These are phyloP conservation scores for Teleogryllus oceanicus DNA, from an alignment of 2,888 invertebrate species.

Conservation along the genomic window DNA sequence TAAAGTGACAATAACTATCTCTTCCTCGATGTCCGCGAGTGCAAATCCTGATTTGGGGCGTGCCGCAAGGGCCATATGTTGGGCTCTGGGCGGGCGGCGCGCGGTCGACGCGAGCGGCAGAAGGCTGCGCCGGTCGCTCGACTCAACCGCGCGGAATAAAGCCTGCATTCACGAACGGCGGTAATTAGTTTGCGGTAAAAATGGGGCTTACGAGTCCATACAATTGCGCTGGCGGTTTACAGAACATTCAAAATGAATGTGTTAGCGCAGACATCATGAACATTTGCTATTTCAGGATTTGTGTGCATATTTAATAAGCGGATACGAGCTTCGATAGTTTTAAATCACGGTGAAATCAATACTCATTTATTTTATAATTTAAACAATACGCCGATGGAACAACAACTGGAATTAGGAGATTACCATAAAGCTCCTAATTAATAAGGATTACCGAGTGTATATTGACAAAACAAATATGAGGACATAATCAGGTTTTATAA, in stretches of 20 bases:
- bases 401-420: not conserved
- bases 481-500: conserved; percentile 9
- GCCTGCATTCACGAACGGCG: not conserved
- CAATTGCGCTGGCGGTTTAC: not conserved
- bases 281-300: conserved; percentile 18
- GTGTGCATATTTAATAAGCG: conserved; percentile 18
- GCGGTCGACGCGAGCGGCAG: too few species aligned
- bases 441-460: conserved; percentile 7
- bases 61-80: too few species aligned
- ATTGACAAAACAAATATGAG: conserved; percentile 18
- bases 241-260: not conserved
- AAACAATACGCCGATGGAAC: not conserved
- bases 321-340: conserved; percentile 9
- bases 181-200: conserved; percentile 18
- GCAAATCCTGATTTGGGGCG: too few species aligned
- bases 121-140: too few species aligned
- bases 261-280: not conserved
- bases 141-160: too few species aligned
- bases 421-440: conserved; percentile 9
- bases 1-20: too few species aligned
- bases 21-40: too few species aligned
- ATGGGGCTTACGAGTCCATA: not conserved
- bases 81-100: too few species aligned
- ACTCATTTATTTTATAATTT: conserved; percentile 18
- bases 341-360: conserved; percentile 7